Base-by-base conservation (phyloP, 2,888 invertebrate species). In the Nymphalis urticae region DNA sequence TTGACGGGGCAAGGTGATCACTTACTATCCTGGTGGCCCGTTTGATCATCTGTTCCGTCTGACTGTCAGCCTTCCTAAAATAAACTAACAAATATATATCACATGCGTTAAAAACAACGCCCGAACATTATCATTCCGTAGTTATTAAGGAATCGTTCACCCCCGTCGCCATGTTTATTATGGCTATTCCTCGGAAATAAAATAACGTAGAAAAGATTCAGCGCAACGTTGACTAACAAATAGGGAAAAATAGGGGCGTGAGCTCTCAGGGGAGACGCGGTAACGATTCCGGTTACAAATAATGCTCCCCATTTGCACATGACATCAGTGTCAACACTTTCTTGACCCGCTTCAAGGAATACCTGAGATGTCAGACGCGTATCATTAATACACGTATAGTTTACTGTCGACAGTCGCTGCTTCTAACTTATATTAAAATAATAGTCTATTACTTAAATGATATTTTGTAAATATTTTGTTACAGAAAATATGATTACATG, bases 221-320 rank as follows among this genome's bases (percentile, higher is more conserved):
- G 19, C n/a, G 51, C 50, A 32, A n/a, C 61, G 27, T 79, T 76
- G 79, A 73, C 75, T 80, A 80, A 85, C 82, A 83, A 84, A 86
- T 84, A 79, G 80, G 78, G 79, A 76, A 36, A 8, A 32, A 56
- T 79, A 17, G 58, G 24, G 62, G 79, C 24, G 64, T 47, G 59
- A 75, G 79, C 78, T 82, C 86, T 81, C 85, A 60, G 59, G 32
- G 36, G 84, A 77, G 85, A 76, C 80, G 73, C 76, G 77, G 77
- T 82, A 86, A 85, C 84, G 83, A 86, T 62, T 81, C 75, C 74
- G 72, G 76, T 68, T 79, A 72, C 79, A 77, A 78, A 78, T 84
- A 84, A 87, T 85, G 80, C 76, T 75, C 77, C 77, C 80, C 81
- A 82, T 85, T 85, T 82, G 80, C 84, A 80, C 83, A 80, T 80